Conservation (phyloP, 2,113 vertebrate genomes). For the Globicephala melas region DNA sequence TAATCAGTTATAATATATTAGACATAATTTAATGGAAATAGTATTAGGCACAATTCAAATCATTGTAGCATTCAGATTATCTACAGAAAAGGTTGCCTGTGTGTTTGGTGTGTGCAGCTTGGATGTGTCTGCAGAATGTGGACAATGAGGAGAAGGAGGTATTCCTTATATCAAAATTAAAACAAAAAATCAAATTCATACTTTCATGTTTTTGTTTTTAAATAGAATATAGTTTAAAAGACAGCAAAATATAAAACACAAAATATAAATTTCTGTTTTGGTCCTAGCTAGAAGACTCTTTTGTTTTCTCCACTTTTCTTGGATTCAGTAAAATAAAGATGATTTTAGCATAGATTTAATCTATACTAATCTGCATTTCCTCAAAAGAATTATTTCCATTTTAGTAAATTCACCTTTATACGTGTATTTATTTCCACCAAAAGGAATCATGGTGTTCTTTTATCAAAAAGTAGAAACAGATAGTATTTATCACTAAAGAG, state of each 20-base stretch:
- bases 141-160: not conserved
- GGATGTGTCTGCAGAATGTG: not conserved
- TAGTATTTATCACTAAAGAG: constrained; percentile 6
- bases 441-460: constrained; percentile 28
- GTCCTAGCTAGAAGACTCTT: not conserved
- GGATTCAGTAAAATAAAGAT: not conserved
- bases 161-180: not conserved
- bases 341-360: not conserved
- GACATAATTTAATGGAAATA: not conserved
- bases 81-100: not conserved
- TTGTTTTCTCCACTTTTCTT: not conserved
- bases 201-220: not conserved
- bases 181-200: not conserved
- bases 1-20: not conserved
- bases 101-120: not conserved
- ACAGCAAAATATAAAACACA: not conserved
- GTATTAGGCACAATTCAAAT: not conserved
- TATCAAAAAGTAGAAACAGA: not conserved
- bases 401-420: not conserved
- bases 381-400: not conserved
- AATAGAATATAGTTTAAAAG: not conserved
- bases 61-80: not conserved
- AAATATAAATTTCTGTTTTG: not conserved
- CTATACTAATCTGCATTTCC: not conserved
- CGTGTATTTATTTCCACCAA: not conserved